Base-by-base conservation (phyloP, 2,888 invertebrate species). In the Mamestra brassicae region DNA sequence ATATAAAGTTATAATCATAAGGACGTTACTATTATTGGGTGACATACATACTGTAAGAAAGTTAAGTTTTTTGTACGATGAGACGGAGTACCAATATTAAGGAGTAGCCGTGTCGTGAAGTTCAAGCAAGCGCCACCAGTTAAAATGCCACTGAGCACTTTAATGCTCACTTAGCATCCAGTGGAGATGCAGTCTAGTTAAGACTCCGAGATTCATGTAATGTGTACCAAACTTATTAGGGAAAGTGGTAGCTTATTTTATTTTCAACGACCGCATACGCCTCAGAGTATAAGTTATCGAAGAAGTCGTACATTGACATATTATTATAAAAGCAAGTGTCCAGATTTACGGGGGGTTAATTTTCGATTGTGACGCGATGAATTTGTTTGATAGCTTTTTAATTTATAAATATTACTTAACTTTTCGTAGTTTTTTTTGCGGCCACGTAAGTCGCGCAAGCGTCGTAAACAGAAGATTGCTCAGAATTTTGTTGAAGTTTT, bases 101-200 rank as follows among this genome's bases (percentile, higher is more conserved):
- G 13, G 17, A 73, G 47, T 47, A 74, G n/a, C 17, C 17, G 4
- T 55, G 13, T 47, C 38, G 47, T 55, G 4, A 42, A 42, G 42
- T 42, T 42, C 6, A 42, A 8, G 42, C 8, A 10, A 13, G 38
- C 10, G 47, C 73, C 70, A 36, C 61, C 52, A 72, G 26, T 71
- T 71, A 60, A 57, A 62, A 71, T 57, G 42, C 42, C 13, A 57
- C 11, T 50, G 7, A 15, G 13, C 50, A 42, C 8, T 50, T 72
- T 57, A 73, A 73, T 74, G 50, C 55, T 47, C 54, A 71, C 47
- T 55, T 71, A 57, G 11, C 42, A 36, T 58, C n/a, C 52, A 36
- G 36, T 52, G 36, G 36, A 55, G 26, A 42, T 34, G 38, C 55
- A 62, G 34, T 50, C 38, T 73, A 34, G 45, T 47, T 71, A 54